phyloP scores from a whole-genome alignment of 2,888 invertebrate species.

The Cataglyphis altisquamis region DNA sequence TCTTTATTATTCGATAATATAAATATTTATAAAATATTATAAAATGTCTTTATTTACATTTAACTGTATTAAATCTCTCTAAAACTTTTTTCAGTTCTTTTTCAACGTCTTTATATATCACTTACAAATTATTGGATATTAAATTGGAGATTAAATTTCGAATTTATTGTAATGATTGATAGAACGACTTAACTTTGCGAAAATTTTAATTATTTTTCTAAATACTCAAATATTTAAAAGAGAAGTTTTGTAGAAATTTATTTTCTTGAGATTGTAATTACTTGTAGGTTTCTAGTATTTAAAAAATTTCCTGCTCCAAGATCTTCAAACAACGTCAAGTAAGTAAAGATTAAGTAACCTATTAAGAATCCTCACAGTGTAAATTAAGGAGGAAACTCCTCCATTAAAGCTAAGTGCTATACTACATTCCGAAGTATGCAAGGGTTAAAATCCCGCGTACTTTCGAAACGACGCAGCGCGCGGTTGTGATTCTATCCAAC shows the following conservation, averaged over 20 bases:
- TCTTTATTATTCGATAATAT: neutral
- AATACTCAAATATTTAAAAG: neutral
- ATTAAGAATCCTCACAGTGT: conserved; percentile 14
- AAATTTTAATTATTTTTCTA: neutral
- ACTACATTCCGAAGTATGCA: conserved; percentile 4
- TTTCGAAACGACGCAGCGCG: neutral
- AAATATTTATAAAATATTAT: too few relatives aligned
- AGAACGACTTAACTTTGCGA: neutral
- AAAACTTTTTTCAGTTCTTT: neutral
- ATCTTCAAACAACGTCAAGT: neutral
- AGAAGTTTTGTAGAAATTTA: neutral
- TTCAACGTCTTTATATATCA: neutral
- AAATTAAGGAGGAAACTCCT: conserved; percentile 7
- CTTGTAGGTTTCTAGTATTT: neutral
- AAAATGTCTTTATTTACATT: neutral
- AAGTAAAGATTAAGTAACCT: conserved; percentile 4
- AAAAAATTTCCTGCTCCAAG: neutral
- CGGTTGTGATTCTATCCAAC: neutral
- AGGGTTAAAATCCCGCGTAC: conserved; percentile 28
- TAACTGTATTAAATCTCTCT: neutral
- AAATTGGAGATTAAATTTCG: too few relatives aligned
- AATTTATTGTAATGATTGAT: neutral
- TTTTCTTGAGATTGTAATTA: neutral
- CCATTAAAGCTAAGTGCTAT: conserved; percentile 38
- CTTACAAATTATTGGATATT: neutral